Evolutionary conservation across 2,797 vertebrate genomes (phyloP).

Genomic region (Falco concolor): DNA sequence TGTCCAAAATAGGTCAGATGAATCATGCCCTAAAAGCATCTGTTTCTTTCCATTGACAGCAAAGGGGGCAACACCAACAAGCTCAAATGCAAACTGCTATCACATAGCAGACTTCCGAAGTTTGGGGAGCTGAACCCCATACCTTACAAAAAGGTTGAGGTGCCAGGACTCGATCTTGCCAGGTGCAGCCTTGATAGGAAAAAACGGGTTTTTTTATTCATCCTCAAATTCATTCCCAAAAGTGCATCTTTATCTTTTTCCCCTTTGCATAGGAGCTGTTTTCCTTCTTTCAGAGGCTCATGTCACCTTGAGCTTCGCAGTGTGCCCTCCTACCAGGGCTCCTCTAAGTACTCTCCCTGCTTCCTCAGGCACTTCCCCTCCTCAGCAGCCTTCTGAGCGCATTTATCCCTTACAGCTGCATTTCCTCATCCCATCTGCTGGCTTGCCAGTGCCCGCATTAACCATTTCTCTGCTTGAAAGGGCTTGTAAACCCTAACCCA

Average conservation of each 20-base stretch:
- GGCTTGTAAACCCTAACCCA: not conserved
- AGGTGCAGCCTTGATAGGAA: not conserved
- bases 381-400: slow-evolving; percentile 4
- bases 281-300: not conserved
- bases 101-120: not conserved
- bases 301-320: slow-evolving; percentile 38
- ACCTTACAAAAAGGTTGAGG: not conserved
- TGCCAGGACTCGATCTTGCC: not conserved
- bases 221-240: not conserved
- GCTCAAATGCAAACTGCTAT: not conserved
- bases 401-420: slow-evolving; percentile 57
- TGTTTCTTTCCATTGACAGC: slow-evolving; percentile 8
- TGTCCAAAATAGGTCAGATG: slow-evolving; percentile 44
- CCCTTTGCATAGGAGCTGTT: not conserved
- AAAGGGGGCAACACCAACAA: not conserved
- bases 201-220: not conserved
- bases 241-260: not conserved
- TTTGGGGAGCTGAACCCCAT: not conserved
- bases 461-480: slow-evolving; percentile 1
- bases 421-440: slow-evolving; percentile 51
- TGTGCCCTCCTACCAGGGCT: not conserved
- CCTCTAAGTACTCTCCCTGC: not conserved
- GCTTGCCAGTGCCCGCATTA: not conserved
- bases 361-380: slow-evolving; percentile 16
- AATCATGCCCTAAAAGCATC: slow-evolving; percentile 42